These are phyloP conservation scores for Pteronura brasiliensis DNA, from an alignment of 2,113 vertebrate genomes.

Conservation along the genomic window DNA sequence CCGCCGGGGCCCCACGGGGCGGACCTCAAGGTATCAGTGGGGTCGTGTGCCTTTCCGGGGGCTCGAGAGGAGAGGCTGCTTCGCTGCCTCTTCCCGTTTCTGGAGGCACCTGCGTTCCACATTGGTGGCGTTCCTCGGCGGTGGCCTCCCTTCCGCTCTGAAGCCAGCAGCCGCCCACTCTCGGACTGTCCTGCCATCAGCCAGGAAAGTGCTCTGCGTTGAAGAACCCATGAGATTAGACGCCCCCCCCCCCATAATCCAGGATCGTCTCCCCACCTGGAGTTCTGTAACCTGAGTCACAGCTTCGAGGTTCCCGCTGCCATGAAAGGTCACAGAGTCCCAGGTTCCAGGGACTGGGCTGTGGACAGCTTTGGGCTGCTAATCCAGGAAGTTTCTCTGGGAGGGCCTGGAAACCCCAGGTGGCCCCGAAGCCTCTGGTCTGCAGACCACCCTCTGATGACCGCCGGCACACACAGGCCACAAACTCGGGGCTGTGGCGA, in stretches of 20 bases:
- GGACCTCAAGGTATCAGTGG: background rate
- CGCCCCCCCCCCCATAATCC: too few relatives aligned
- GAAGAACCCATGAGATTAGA: background rate
- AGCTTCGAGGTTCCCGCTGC: background rate
- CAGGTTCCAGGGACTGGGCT: background rate
- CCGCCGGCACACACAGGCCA: background rate
- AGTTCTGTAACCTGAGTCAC: too few relatives aligned
- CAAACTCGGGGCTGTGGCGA: background rate
- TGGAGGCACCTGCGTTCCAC: background rate
- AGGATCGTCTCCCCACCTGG: too few relatives aligned
- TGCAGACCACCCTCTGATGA: background rate
- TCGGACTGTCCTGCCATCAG: background rate
- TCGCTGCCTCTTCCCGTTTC: background rate
- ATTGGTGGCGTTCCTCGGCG: background rate
- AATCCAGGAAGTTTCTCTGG: background rate
- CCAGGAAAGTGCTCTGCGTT: background rate
- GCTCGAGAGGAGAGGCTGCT: background rate
- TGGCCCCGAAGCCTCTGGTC: too few relatives aligned
- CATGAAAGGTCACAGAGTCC: too few relatives aligned
- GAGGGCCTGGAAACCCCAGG: background rate
- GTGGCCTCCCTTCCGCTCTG: background rate
- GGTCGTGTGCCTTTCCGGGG: background rate
- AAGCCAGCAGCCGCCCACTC: background rate
- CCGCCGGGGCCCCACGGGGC: too few relatives aligned
- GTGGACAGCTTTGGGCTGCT: background rate